Evolutionary conservation across 2,888 invertebrate species (phyloP).

Genomic region (Leucophenga montana): DNA sequence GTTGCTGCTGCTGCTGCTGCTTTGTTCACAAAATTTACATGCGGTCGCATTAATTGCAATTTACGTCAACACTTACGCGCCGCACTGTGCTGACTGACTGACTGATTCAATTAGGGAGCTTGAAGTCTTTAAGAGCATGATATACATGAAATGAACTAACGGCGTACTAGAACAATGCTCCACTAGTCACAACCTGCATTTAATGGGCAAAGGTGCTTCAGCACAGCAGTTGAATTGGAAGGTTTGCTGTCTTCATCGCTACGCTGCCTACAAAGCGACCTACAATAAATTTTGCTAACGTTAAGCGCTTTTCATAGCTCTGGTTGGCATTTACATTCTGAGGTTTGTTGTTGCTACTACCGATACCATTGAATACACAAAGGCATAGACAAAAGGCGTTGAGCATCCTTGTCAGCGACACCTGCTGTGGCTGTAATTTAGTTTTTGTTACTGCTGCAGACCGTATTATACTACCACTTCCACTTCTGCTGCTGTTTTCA

Average conservation of each 20-base stretch:
- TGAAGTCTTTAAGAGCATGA: not conserved
- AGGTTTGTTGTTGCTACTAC: not conserved
- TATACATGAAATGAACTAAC: not conserved
- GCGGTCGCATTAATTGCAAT: conserved; percentile 24
- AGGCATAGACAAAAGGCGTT: conserved; percentile 2
- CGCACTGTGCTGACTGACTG: not conserved
- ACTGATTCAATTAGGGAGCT: conserved; percentile 4
- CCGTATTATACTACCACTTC: too few species aligned
- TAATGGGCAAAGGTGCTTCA: conserved; percentile 2
- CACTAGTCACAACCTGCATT: not conserved
- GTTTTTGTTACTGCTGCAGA: conserved; percentile 31
- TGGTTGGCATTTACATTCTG: not conserved
- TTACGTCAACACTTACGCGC: conserved; percentile 21
- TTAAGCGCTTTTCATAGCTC: conserved; percentile 2
- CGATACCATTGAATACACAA: too few species aligned
- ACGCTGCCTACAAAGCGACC: not conserved
- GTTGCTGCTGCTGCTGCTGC: not conserved
- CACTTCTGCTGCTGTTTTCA: too few species aligned
- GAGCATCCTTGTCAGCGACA: conserved; percentile 45
- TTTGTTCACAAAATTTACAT: conserved; percentile 12
- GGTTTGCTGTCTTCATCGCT: not conserved
- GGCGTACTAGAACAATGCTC: not conserved
- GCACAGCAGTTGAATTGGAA: not conserved
- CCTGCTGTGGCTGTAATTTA: conserved; percentile 47
- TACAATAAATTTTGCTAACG: conserved; percentile 8